These are phyloP conservation scores for Naja naja DNA, from an alignment of 2,113 vertebrate genomes.

Conservation along the genomic window DNA sequence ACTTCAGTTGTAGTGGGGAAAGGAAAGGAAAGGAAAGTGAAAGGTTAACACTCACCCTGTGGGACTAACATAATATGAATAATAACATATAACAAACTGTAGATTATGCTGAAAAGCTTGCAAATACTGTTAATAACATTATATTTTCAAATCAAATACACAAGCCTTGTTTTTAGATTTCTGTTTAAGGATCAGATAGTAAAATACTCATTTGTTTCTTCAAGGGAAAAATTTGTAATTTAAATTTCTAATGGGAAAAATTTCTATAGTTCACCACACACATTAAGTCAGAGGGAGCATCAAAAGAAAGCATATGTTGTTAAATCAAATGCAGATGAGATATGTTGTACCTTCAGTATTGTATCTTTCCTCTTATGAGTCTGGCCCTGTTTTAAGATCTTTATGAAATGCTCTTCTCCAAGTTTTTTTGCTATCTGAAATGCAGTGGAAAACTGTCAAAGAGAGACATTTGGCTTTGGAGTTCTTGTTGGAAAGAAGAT, in stretches of 20 bases:
- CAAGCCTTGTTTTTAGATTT: conserved; percentile 52
- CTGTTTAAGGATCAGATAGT: conserved; percentile 38
- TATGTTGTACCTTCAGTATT: background rate
- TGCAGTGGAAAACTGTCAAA: background rate
- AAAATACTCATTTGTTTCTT: conserved; percentile 43
- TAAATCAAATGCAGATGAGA: conserved; percentile 31
- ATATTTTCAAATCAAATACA: conserved; percentile 55
- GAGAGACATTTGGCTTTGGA: background rate
- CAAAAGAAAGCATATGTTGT: conserved; percentile 23
- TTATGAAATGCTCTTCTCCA: background rate
- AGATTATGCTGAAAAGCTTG: background rate
- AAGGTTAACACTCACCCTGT: conserved; percentile 38
- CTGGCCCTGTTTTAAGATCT: background rate
- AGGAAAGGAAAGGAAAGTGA: no score
- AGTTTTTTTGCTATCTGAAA: background rate
- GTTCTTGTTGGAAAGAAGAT: background rate
- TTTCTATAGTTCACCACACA: conserved; percentile 36
- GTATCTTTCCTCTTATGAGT: background rate
- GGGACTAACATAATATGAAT: conserved; percentile 47
- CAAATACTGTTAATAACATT: conserved; percentile 56
- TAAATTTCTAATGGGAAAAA: conserved; percentile 36
- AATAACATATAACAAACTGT: conserved; percentile 24
- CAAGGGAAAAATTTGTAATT: conserved; percentile 44
- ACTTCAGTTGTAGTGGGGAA: conserved; percentile 17
- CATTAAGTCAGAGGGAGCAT: background rate